phyloP scores from a whole-genome alignment of 2,113 vertebrate genomes.

The Microcebus lehilahytsara region DNA sequence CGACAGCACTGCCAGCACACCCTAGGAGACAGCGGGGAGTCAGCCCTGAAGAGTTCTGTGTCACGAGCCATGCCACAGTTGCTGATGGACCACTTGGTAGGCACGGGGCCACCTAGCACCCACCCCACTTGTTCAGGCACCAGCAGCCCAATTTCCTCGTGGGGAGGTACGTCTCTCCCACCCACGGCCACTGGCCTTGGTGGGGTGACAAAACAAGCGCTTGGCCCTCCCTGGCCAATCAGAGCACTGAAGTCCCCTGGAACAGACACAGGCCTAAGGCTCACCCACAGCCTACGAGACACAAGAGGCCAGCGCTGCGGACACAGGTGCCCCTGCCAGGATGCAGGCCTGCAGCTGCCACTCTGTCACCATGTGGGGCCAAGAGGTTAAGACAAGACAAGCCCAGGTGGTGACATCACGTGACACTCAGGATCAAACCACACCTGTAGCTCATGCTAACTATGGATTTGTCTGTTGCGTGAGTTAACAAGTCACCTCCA shows the following conservation, averaged over 20 bases:
- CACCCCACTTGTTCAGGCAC: accelerated
- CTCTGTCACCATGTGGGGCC: background rate
- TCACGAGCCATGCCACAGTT: accelerated
- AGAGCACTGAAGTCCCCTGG: background rate
- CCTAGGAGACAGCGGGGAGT: slow-evolving; percentile 52
- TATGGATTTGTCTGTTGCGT: accelerated
- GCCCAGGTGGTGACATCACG: no score
- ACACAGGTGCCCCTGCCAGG: accelerated
- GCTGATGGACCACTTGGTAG: accelerated
- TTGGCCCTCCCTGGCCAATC: background rate
- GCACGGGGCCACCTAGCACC: accelerated
- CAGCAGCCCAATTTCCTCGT: background rate
- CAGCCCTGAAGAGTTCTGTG: accelerated
- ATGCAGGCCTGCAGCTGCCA: background rate
- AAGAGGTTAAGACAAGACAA: background rate
- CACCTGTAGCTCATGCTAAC: background rate
- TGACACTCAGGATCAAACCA: background rate
- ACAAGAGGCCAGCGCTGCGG: background rate
- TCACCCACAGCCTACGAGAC: background rate
- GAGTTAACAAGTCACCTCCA: background rate
- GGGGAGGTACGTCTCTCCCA: background rate
- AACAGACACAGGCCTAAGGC: background rate
- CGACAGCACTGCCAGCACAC: slow-evolving; percentile 44
- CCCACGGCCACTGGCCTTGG: background rate
- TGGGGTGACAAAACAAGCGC: background rate